Conservation (phyloP, 2,888 invertebrate species). For the Horisme vitalbata region DNA sequence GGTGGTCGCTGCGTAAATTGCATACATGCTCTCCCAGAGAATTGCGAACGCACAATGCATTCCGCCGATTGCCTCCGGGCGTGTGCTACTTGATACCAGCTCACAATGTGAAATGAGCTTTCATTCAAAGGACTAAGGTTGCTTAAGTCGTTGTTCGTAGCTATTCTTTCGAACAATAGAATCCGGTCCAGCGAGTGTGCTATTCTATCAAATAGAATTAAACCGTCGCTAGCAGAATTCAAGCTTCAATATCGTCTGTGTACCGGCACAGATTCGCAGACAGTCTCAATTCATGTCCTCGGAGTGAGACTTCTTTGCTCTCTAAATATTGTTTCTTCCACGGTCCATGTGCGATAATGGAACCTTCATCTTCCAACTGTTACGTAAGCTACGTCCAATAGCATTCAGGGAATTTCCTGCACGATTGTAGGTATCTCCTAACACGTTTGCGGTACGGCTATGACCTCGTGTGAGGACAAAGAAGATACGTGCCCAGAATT, state of each 20-base stretch:
- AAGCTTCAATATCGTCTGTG: too few relatives aligned
- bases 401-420: slow-evolving; percentile 30
- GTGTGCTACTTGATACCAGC: slow-evolving; percentile 4
- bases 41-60: slow-evolving; percentile 34
- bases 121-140: not conserved
- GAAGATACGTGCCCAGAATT: slow-evolving; percentile 47
- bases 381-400: slow-evolving; percentile 18
- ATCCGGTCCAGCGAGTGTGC: too few relatives aligned
- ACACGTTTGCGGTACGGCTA: slow-evolving; percentile 24
- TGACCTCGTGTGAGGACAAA: slow-evolving; percentile 45
- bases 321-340: not conserved
- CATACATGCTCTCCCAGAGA: slow-evolving; percentile 26
- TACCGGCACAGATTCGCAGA: too few relatives aligned
- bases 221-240: too few relatives aligned
- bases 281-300: not conserved
- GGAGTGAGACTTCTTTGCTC: not conserved
- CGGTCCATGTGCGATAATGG: slow-evolving; percentile 16
- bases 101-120: slow-evolving; percentile 2
- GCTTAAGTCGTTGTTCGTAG: not conserved
- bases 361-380: slow-evolving; percentile 5
- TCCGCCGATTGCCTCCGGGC: slow-evolving; percentile 21
- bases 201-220: not conserved
- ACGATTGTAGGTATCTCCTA: slow-evolving; percentile 28
- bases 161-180: too few relatives aligned
- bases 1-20: slow-evolving; percentile 31